Conservation (phyloP, 2,888 invertebrate genomes). For the Chalcosyrphus nemorum region DNA sequence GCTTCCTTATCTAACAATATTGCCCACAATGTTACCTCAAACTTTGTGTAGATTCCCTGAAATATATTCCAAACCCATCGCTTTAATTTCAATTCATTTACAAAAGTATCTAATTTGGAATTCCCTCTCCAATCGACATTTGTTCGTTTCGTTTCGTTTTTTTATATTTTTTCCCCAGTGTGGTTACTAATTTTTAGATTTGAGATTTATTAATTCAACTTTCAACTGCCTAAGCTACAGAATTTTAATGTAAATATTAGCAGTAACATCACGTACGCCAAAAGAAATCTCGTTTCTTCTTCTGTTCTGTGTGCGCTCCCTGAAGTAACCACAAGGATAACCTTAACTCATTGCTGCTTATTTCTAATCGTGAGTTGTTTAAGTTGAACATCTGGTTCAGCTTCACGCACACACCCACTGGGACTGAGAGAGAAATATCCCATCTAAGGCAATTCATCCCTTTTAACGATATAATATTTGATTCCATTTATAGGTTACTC, state of each 20-base stretch:
- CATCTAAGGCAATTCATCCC: conserved; percentile 36
- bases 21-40: too few species aligned
- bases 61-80: too few species aligned
- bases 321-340: conserved; percentile 44
- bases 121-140: not conserved
- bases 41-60: too few species aligned
- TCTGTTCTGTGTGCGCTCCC: too few species aligned
- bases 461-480: conserved; percentile 58
- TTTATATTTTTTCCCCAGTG: not conserved
- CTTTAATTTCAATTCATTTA: too few species aligned
- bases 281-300: conserved; percentile 24
- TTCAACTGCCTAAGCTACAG: conserved; percentile 34
- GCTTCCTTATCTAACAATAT: too few species aligned
- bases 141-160: not conserved
- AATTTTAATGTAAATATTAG: conserved; percentile 51
- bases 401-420: not conserved
- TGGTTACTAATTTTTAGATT: conserved; percentile 18
- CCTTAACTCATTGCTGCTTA: conserved; percentile 51
- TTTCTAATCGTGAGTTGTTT: not conserved
- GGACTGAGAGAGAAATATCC: not conserved
- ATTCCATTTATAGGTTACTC: conserved; percentile 36
- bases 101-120: not conserved
- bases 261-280: conserved; percentile 50
- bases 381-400: conserved; percentile 45
- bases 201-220: conserved; percentile 46